Evolutionary conservation across 2,113 vertebrate genomes (phyloP), one percentile per base, ranked within the genome.

Genomic region (Diphyllodes magnificus): DNA sequence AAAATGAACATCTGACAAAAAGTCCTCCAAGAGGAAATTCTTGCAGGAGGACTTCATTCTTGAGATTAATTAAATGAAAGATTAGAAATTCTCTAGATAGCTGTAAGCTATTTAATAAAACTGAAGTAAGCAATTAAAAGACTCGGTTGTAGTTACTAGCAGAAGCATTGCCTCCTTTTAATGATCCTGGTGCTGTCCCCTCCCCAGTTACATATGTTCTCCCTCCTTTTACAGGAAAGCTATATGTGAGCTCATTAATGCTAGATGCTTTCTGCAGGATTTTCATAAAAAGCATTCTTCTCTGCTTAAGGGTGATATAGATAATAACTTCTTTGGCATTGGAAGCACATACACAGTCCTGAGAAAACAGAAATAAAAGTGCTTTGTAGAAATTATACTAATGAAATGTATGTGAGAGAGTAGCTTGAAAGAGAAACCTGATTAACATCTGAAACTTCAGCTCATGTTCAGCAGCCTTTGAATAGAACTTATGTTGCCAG

Each of bases 81-180:
- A 95, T 92, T 91, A 90, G 82, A 94, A 97, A 95, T 76, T 86
- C 97, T 94, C 96, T 88, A 93, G 93, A 63, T 92, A 95, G 91
- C 96, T 95, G 86, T 91, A 95, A 93, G 73, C 78, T 96, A 77
- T 96, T 96, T 97, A 97, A 97, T 94, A 87, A 94, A 95, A 84
- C 78, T 78, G 94, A 82, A 97, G 78, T 76, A 95, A 96, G 90
- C 93, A 96, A 90, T 87, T 94, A 94, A 95, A 93, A 96, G 89
- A n/a, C 75, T 79, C 9, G 0, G 68, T 70, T 80, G 63, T 92
- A 95, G 75, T 96, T 92, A 94, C 75, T 44, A 71, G 82, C 33
- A 90, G 78, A 95, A 87, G 47, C 57, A 87, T 77, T 94, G 63
- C 66, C 54, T 95, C 54, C 53, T 88, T 61, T 75, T 77, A 54